phyloP scores from a whole-genome alignment of 1,140 invertebrate species.

The Lerema accius region DNA sequence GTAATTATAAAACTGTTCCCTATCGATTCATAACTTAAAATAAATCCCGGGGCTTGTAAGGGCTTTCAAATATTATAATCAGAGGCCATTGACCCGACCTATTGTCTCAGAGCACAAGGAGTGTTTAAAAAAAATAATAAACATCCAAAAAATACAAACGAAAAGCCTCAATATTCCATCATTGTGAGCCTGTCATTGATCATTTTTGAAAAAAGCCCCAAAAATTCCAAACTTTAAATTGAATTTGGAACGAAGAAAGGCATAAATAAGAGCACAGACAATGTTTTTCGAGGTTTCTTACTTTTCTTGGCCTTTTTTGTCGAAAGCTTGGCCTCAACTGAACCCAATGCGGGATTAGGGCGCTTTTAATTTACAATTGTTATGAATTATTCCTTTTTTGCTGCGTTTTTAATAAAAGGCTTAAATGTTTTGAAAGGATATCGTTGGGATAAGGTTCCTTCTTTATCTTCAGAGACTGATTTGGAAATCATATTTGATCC shows the following conservation, averaged over 20 bases:
- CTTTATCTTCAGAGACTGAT: not conserved
- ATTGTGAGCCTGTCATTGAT: constrained; percentile 68
- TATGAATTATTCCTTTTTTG: constrained; percentile 31
- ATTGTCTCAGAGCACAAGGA: constrained; percentile 64
- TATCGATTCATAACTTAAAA: constrained; percentile 25
- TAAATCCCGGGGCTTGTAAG: constrained; percentile 32
- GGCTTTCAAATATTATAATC: constrained; percentile 50
- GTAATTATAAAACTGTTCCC: constrained; percentile 23
- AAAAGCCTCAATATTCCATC: constrained; percentile 56
- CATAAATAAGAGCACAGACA: constrained; percentile 38
- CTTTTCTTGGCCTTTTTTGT: constrained; percentile 31
- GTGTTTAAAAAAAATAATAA: constrained; percentile 49
- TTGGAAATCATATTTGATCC: no score
- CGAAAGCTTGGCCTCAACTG: constrained; percentile 4
- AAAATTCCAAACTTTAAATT: constrained; percentile 54
- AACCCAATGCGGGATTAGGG: constrained; percentile 22
- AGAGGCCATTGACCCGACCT: constrained; percentile 54
- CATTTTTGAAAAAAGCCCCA: constrained; percentile 62
- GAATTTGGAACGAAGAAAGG: constrained; percentile 50
- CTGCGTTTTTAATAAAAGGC: constrained; percentile 11
- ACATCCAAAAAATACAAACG: constrained; percentile 39
- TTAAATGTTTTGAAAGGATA: constrained; percentile 7
- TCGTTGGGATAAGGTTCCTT: not conserved
- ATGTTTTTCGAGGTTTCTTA: constrained; percentile 40
- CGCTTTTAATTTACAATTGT: constrained; percentile 26